phyloP scores from a whole-genome alignment of 2,797 vertebrate species.

The Typhlichthys subterraneus region DNA sequence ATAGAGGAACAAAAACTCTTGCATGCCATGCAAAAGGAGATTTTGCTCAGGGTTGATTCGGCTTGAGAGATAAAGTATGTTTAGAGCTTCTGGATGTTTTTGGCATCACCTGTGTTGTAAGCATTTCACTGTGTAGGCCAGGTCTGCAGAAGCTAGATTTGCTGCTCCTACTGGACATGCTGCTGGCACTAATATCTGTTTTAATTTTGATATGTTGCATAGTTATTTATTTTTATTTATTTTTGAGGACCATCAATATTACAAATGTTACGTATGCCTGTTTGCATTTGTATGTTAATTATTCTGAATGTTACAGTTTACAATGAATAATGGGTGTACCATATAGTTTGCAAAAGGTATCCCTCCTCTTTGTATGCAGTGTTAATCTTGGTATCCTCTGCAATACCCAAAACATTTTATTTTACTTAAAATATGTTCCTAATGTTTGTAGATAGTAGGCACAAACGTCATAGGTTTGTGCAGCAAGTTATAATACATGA shows the following conservation, averaged over 20 bases:
- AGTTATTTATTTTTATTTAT: neutral
- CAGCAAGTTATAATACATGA: neutral
- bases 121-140: constrained; percentile 12
- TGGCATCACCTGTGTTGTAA: constrained; percentile 10
- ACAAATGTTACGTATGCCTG: neutral
- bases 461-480: neutral
- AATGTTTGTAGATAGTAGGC: too few species aligned
- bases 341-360: constrained; percentile 12
- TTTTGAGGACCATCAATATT: neutral
- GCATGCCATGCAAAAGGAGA: constrained; percentile 9
- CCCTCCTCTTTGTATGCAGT: constrained; percentile 1
- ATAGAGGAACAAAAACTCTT: neutral
- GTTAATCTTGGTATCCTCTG: neutral
- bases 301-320: neutral
- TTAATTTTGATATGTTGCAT: constrained; percentile 7
- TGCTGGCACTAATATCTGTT: neutral
- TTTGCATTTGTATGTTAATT: neutral
- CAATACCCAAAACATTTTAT: too few species aligned
- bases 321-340: neutral
- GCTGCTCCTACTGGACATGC: constrained; percentile 9
- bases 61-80: constrained; percentile 5
- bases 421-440: too few species aligned
- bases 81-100: constrained; percentile 24
- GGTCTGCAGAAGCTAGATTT: too few species aligned
- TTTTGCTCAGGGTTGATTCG: constrained; percentile 32